Percentiles rank a stretch among this genome's conserved stretches.
phyloP scores from a whole-genome alignment of 2,113 vertebrate species.

The Pelobates fuscus region DNA sequence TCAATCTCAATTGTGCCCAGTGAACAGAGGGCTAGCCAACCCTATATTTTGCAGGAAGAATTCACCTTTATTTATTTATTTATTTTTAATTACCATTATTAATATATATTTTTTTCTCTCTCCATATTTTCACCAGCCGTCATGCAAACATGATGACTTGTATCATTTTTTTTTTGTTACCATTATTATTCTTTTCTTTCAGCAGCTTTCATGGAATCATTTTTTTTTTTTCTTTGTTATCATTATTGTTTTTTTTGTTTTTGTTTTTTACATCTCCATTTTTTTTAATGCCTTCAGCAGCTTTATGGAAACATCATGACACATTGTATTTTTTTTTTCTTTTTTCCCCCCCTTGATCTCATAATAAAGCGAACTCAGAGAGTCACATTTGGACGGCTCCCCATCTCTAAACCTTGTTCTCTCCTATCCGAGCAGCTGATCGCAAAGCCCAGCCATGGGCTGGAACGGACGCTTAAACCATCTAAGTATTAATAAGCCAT shows the following conservation, averaged over 20 bases:
- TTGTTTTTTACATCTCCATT: too few species aligned
- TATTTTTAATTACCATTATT: too few species aligned
- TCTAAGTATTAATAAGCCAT: constrained; percentile 37
- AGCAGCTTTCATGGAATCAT: too few species aligned
- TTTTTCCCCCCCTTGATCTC: constrained; percentile 1
- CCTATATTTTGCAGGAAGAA: constrained; percentile 60
- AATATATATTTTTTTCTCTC: too few species aligned
- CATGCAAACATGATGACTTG: too few species aligned
- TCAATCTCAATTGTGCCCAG: constrained; percentile 74
- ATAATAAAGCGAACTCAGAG: constrained; percentile 38
- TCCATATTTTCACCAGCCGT: too few species aligned
- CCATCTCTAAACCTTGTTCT: constrained; percentile 15
- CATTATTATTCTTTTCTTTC: too few species aligned
- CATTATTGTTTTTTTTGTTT: constrained; percentile 33
- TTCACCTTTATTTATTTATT: too few species aligned
- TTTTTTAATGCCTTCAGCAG: background rate
- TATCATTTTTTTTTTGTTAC: too few species aligned
- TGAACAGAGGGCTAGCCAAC: constrained; percentile 60
- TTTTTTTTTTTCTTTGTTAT: background rate
- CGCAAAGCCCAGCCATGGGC: constrained; percentile 19
- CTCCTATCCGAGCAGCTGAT: constrained; percentile 14
- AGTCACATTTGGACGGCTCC: constrained; percentile 50
- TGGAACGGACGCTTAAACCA: constrained; percentile 30
- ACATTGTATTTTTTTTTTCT: constrained; percentile 10
- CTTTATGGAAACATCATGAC: constrained; percentile 40